phyloP scores from a whole-genome alignment of 1,140 invertebrate species.

The Ooceraea biroi region DNA sequence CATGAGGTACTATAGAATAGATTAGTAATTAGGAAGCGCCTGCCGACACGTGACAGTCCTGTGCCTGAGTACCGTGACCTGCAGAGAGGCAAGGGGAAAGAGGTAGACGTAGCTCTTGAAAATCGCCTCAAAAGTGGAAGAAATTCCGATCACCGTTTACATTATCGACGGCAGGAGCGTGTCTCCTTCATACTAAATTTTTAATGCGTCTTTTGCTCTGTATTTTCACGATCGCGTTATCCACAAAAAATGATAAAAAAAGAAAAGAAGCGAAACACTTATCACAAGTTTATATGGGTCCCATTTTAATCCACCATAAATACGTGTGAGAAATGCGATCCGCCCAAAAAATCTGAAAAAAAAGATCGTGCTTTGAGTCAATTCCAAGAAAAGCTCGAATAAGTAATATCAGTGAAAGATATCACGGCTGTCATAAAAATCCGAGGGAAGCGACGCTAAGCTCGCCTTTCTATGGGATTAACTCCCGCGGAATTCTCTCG shows the following conservation, averaged over 20 bases:
- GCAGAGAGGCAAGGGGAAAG: no score
- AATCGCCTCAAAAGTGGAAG: background rate
- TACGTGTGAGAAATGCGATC: constrained; percentile 1
- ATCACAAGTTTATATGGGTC: background rate
- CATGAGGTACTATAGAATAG: no score
- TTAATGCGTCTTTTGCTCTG: constrained; percentile 9
- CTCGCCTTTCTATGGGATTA: constrained; percentile 56
- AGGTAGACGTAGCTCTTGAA: no score
- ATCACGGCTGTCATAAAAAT: constrained; percentile 53
- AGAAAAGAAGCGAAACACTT: background rate
- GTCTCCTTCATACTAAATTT: background rate
- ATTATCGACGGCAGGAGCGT: background rate
- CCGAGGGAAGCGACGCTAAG: constrained; percentile 32
- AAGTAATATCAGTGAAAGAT: constrained; percentile 41
- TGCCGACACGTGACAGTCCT: no score
- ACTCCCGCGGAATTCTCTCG: constrained; percentile 49
- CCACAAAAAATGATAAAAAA: constrained; percentile 4
- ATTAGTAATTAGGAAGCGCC: no score
- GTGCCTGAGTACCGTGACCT: no score
- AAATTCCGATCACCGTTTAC: background rate
- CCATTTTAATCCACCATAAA: background rate
- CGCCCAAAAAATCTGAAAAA: constrained; percentile 11
- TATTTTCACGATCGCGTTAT: constrained; percentile 9
- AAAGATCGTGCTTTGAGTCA: background rate
- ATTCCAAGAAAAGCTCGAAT: constrained; percentile 41